These are phyloP conservation scores for Lysandra coridon DNA, from an alignment of 2,888 invertebrate genomes.

Conservation along the genomic window DNA sequence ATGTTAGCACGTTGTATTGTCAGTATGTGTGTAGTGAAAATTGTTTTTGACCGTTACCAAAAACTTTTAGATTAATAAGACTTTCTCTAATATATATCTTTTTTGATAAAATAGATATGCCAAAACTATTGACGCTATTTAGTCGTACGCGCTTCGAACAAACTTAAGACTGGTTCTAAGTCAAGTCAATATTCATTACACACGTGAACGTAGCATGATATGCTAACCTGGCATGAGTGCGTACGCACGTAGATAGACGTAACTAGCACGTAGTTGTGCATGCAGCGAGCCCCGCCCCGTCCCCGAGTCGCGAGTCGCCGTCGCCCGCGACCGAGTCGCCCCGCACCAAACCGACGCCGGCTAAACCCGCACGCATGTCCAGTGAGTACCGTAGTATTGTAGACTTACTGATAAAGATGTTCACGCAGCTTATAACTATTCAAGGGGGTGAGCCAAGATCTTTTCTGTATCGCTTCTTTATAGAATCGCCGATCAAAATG, in stretches of 20 bases:
- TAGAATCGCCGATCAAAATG: too few relatives aligned
- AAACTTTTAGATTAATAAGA: not conserved
- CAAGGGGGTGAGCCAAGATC: too few relatives aligned
- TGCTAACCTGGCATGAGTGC: constrained; percentile 47
- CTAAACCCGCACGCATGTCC: constrained; percentile 72
- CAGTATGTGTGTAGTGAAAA: constrained; percentile 4
- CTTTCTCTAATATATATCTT: too few relatives aligned
- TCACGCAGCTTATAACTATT: too few relatives aligned
- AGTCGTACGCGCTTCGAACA: too few relatives aligned
- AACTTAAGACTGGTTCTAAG: too few relatives aligned
- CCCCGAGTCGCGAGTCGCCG: constrained; percentile 41
- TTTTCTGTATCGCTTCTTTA: too few relatives aligned
- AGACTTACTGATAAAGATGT: too few relatives aligned
- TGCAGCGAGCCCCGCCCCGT: constrained; percentile 61
- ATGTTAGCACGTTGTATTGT: constrained; percentile 27
- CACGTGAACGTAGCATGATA: constrained; percentile 37
- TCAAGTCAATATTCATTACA: not conserved
- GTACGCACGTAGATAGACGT: constrained; percentile 62
- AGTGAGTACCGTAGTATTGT: constrained; percentile 60
- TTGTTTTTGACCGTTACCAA: not conserved
- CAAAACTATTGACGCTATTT: not conserved
- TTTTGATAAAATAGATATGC: too few relatives aligned
- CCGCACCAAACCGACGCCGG: constrained; percentile 65
- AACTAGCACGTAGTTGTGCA: constrained; percentile 77
- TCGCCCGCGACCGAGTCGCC: constrained; percentile 44